Evolutionary conservation across 2,797 vertebrate species (phyloP), one percentile per base, ranked within the genome.

Genomic region (Tiaroga cobitis): DNA sequence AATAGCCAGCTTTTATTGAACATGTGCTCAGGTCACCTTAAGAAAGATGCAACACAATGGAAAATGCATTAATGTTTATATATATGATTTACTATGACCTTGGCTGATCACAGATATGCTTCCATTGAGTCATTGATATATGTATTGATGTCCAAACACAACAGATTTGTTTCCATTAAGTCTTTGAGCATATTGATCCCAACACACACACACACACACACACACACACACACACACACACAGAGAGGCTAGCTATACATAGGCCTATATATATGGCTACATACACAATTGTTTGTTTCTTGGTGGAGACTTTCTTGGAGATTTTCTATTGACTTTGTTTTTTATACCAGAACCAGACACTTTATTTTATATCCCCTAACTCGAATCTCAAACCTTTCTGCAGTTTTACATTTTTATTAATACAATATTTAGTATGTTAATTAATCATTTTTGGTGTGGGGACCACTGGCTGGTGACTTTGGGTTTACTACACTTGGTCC

Each of bases 101-200:
- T 82, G 85, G 49, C 41, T 82, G 85, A 86, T 86, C 61, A 72
- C 73, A 78, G 39, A 63, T 70, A 37, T 46, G 51, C 29, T 86
- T 67, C 32, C 39, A 46, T 81, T 74, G n/a, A 81, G 79, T 43
- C 84, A 78, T 73, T 51, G 77, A 63, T 65, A 80, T 51, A 67
- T 34, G 51, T 84, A 84, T 84, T 80, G 77, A 85, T 80, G 68
- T 59, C 51, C 83, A 65, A 85, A 85, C 77, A 63, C 16, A 80
- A 73, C 68, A 79, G 68, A 85, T 85, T 85, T 85, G 83, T 80
- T 80, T 85, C 68, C 68, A 85, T 85, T 85, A 73, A 72, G 77
- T 80, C 68, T 80, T 24, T 63, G 51, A 61, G 2, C 81, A 29
- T 72, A 85, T 85, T 73, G 83, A 85, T 73, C 19, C 5, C 26